Base-by-base conservation (phyloP, 2,113 vertebrate genomes). In the Oreocharis arfaki region DNA sequence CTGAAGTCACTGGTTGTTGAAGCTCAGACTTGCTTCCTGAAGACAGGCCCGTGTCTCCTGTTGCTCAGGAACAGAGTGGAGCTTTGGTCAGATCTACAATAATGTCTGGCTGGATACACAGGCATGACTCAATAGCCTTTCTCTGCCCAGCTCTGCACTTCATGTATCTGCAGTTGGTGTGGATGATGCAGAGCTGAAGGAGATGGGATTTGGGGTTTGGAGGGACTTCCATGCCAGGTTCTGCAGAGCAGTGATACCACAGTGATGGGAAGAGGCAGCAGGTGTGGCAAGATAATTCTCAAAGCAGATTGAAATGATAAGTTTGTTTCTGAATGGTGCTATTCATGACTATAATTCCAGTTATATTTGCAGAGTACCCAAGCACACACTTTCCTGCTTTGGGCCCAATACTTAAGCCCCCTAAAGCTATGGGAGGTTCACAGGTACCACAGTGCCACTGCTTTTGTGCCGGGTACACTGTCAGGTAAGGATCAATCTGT, bases 31-130 rank as follows among this genome's bases (percentile, higher is more conserved):
- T 57, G 18, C 22, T 70, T 75, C 78, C 52, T 53, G 30, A 52
- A 55, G 46, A n/a, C 52, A 6, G 5, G 27, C 18, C 28, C 0
- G 0, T 55, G 22, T 42, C 35, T 87, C 44, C n/a, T 79, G 57
- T 47, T 46, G 47, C 57, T 85, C 57, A 77, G 71, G 60, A 56
- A 13, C 9, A 47, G 59, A 47, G 50, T 8, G 12, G 26, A 59
- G 63, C 27, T 76, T 83, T 88, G 71, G 33, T 73, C 28, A 7
- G 39, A 52, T 4, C 28, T 49, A 2, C 44, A 33, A 3, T 11
- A n/a, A 24, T 19, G 10, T 68, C 60, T 4, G 4, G 13, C 42
- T 84, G 41, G 61, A 81, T 47, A 11, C 56, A 19, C 0, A 67
- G 57, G 13, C 0, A 3, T 24, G 53, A 28, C 41, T 68, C 21